Evolutionary conservation across 2,113 vertebrate species (phyloP).

Genomic region (Ictalurus furcatus): DNA sequence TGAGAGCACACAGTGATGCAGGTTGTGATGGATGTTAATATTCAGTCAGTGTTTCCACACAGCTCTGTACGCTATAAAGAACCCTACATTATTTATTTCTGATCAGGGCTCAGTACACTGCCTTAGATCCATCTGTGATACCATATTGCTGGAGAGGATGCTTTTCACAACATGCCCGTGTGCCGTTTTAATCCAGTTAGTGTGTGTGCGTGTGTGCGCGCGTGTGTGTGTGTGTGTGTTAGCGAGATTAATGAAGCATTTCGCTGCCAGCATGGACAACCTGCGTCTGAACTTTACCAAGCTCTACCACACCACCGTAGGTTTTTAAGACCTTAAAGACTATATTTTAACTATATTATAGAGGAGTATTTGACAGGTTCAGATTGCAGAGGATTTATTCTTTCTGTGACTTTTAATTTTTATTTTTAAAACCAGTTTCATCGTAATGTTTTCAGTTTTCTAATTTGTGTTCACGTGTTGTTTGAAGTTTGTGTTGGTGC

Average conservation of each 20-base stretch:
- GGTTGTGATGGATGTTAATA: background rate
- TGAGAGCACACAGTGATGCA: background rate
- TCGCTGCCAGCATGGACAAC: background rate
- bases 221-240: slow-evolving; percentile 2
- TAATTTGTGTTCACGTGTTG: no score
- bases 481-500: no score
- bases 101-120: background rate
- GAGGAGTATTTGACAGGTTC: background rate
- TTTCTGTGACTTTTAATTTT: background rate
- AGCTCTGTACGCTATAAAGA: background rate
- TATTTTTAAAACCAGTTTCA: no score
- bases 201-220: slow-evolving; percentile 19
- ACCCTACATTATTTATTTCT: background rate
- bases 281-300: background rate
- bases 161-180: background rate
- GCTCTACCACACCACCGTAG: background rate
- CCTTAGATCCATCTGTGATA: background rate
- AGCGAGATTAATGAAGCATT: background rate
- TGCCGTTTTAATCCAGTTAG: background rate
- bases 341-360: background rate
- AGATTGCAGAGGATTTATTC: background rate
- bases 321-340: background rate
- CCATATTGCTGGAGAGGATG: background rate
- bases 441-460: no score
- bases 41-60: background rate